phyloP scores from a whole-genome alignment of 2,797 vertebrate species.

The Sebastes cheni region DNA sequence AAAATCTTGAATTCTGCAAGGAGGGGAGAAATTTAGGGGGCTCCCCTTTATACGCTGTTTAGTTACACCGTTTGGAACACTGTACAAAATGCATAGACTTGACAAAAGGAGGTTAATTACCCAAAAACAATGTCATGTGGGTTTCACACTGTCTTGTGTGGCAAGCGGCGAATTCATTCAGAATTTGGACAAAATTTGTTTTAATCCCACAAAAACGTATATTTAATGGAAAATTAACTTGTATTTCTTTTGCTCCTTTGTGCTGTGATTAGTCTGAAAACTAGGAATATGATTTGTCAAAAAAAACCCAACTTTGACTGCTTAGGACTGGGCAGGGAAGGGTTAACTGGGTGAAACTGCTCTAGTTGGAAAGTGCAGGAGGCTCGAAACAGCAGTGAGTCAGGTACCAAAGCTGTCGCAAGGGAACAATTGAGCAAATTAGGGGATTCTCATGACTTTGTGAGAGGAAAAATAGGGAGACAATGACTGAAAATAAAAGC shows the following conservation, averaged over 20 bases:
- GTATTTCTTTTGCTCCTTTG: neutral
- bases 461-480: constrained; percentile 56
- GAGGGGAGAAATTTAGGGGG: constrained; percentile 76
- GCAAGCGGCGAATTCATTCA: neutral
- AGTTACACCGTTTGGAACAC: constrained; percentile 17
- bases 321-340: constrained; percentile 35
- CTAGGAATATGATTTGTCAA: neutral
- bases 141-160: neutral
- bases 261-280: neutral
- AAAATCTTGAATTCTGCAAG: constrained; percentile 65
- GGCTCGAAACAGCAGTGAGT: constrained; percentile 65
- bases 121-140: neutral
- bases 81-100: neutral
- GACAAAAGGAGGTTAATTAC: constrained; percentile 11
- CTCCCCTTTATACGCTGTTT: constrained; percentile 59
- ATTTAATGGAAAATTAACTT: neutral
- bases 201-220: neutral
- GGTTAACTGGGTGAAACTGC: constrained; percentile 68
- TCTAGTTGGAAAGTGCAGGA: constrained; percentile 73
- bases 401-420: constrained; percentile 49
- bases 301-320: neutral
- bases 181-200: neutral
- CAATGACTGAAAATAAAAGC: constrained; percentile 25
- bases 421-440: constrained; percentile 70
- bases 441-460: constrained; percentile 54